Evolutionary conservation across 2,797 vertebrate species (phyloP).

Genomic region (Macrochelys suwanniensis): DNA sequence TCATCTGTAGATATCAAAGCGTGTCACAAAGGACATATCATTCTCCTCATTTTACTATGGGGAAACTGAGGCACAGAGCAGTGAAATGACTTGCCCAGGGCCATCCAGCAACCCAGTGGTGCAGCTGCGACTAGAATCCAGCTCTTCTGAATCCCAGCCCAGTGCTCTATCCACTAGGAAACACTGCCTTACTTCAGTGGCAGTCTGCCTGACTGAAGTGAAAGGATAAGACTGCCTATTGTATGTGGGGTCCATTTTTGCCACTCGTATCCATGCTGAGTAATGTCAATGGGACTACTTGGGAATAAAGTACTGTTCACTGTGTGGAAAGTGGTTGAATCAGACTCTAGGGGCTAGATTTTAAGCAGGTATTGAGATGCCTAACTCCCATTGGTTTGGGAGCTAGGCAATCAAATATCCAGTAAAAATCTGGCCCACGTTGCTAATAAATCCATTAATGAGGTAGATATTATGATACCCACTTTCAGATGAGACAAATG

Average conservation of each 20-base stretch:
- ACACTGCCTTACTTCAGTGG: not conserved
- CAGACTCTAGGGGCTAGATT: not conserved
- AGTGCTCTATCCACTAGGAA: not conserved
- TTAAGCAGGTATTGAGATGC: not conserved
- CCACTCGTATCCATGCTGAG: not conserved
- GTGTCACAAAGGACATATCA: rapidly evolving
- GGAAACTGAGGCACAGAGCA: not conserved
- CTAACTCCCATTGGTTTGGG: not conserved
- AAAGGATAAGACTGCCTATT: not conserved
- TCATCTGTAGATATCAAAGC: not conserved
- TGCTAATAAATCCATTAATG: not conserved
- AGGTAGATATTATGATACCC: not conserved
- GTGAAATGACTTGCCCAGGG: not conserved
- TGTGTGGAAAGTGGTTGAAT: not conserved
- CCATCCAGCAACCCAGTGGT: not conserved
- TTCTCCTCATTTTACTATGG: not conserved
- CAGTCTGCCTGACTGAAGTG: not conserved
- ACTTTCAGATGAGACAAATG: not conserved
- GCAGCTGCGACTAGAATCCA: not conserved
- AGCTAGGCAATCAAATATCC: not conserved
- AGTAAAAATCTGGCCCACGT: not conserved
- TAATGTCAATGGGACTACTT: not conserved
- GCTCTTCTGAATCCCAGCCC: not conserved
- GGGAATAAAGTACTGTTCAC: not conserved
- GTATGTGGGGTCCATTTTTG: not conserved